These are phyloP conservation scores for Apteryx mantelli DNA, from an alignment of 2,113 vertebrate genomes.

Conservation along the genomic window DNA sequence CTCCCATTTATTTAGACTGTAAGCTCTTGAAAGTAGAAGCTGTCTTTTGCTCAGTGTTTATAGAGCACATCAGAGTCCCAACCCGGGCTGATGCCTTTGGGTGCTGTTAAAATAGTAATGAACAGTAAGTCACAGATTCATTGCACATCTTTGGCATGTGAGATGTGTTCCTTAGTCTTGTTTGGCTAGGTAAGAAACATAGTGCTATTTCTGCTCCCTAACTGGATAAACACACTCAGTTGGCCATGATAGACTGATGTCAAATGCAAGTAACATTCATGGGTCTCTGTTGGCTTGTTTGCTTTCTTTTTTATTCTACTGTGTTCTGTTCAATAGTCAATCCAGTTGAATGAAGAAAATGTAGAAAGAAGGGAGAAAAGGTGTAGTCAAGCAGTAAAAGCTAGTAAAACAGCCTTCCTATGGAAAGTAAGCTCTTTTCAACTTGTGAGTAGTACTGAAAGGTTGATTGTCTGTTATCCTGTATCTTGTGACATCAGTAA, in stretches of 20 bases:
- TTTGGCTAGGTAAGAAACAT: background rate
- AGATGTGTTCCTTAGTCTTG: background rate
- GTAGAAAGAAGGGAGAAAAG: background rate
- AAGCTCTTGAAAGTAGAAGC: background rate
- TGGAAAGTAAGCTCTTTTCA: background rate
- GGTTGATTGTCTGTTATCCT: background rate
- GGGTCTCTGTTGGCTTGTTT: background rate
- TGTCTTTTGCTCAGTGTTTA: background rate
- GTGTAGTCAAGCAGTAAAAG: background rate
- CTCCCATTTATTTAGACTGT: background rate
- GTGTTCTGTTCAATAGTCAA: background rate
- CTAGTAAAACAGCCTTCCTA: background rate
- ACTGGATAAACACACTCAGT: background rate
- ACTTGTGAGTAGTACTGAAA: background rate
- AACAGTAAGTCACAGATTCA: background rate
- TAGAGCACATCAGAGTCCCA: background rate
- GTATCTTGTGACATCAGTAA: background rate
- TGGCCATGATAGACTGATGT: background rate
- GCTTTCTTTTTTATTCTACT: background rate
- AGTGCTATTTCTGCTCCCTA: background rate
- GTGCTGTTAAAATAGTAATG: background rate
- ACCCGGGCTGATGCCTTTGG: background rate
- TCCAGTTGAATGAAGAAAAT: background rate
- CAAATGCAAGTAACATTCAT: background rate
- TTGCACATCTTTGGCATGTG: background rate